Evolutionary conservation across 2,113 vertebrate species (phyloP).

Genomic region (Myanophis thanlyinensis): DNA sequence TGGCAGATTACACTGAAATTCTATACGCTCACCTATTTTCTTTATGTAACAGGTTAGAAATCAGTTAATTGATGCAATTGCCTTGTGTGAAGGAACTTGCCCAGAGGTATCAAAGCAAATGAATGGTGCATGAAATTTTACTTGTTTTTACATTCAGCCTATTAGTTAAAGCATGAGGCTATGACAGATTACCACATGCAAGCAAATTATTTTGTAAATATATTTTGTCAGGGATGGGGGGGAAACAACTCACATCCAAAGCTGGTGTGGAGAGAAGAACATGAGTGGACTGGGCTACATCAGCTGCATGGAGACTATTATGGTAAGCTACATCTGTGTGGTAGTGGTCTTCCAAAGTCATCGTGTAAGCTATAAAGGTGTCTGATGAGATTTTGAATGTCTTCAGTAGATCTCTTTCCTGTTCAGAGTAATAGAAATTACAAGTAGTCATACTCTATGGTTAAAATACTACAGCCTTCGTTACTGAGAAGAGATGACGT

Average conservation of each 20-base stretch:
- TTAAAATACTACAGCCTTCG: neutral
- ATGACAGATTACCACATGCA: accelerated
- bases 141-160: neutral
- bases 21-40: neutral
- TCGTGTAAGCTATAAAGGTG: slow-evolving; percentile 95
- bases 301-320: slow-evolving; percentile 97
- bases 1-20: neutral
- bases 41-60: neutral
- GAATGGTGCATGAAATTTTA: neutral
- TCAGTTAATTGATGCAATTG: neutral
- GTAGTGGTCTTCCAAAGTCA: slow-evolving; percentile 97
- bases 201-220: neutral
- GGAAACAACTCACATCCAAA: slow-evolving; percentile 82
- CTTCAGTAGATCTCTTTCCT: slow-evolving; percentile 96
- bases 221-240: neutral
- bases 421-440: neutral
- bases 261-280: slow-evolving; percentile 95
- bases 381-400: slow-evolving; percentile 96
- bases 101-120: neutral
- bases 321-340: slow-evolving; percentile 94
- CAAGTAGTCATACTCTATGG: neutral
- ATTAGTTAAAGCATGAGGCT: neutral
- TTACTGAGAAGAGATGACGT: neutral
- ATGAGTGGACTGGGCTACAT: slow-evolving; percentile 96
- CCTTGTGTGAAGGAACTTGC: neutral